These are phyloP conservation scores for Marcusenius ussheri DNA, from an alignment of 2,113 vertebrate species.

Conservation along the genomic window DNA sequence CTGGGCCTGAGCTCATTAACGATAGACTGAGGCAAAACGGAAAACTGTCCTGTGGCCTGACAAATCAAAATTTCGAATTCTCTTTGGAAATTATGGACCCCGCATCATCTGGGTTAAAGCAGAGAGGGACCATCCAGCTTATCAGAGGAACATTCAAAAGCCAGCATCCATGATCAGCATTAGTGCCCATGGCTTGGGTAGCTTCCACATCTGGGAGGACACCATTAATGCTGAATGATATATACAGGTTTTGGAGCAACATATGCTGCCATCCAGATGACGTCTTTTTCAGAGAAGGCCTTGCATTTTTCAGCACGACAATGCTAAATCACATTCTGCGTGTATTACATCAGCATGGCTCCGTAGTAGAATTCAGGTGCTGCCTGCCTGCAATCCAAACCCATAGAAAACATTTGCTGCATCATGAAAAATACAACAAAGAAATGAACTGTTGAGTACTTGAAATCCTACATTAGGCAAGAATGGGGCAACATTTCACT, in stretches of 20 bases:
- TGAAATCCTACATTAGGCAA: not conserved
- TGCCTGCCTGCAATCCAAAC: not conserved
- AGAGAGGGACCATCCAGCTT: no score
- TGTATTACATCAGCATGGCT: not conserved
- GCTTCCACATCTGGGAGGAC: no score
- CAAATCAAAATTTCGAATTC: no score
- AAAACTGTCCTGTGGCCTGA: no score
- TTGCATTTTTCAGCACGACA: not conserved
- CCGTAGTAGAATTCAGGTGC: not conserved
- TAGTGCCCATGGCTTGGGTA: not conserved
- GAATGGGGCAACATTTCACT: not conserved
- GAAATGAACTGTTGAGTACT: not conserved
- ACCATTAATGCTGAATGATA: no score
- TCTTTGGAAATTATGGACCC: no score
- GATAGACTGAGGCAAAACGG: no score
- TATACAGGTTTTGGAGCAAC: not conserved
- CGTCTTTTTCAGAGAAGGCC: not conserved
- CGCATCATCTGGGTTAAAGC: no score
- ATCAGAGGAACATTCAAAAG: not conserved
- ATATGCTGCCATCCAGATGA: not conserved
- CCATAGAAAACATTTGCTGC: not conserved
- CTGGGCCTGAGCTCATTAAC: no score
- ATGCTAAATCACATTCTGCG: not conserved
- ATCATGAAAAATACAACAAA: not conserved
- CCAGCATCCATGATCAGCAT: not conserved